A percentile compares a stretch with the other conserved stretches of the same genome.
phyloP scores from a whole-genome alignment of 2,888 invertebrate species.

The Melolontha melolontha region DNA sequence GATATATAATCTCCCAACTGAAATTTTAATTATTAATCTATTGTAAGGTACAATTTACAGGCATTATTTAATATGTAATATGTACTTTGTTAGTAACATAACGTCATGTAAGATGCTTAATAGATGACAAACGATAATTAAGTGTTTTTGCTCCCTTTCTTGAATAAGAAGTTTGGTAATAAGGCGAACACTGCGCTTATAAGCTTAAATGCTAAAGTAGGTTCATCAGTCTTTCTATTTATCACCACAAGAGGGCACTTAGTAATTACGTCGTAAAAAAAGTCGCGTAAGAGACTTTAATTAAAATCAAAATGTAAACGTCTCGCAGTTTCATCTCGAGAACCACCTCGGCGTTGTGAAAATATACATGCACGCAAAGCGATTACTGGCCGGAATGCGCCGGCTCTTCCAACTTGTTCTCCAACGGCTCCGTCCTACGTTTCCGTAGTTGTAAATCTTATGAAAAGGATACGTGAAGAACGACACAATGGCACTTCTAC shows the following conservation, averaged over 20 bases:
- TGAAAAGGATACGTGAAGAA: slow-evolving; percentile 14
- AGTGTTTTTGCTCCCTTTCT: too few species aligned
- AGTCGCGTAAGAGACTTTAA: slow-evolving; percentile 19
- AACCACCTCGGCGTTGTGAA: slow-evolving; percentile 1
- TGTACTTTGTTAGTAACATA: too few species aligned
- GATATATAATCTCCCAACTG: too few species aligned
- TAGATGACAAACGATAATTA: too few species aligned
- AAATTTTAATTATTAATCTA: not conserved
- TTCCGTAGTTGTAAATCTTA: slow-evolving; percentile 6
- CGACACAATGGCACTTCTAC: slow-evolving; percentile 16
- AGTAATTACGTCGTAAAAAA: slow-evolving; percentile 28
- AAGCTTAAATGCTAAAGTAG: not conserved
- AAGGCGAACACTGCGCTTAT: too few species aligned
- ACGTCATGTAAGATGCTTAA: too few species aligned
- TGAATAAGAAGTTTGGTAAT: too few species aligned
- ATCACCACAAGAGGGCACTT: slow-evolving; percentile 25
- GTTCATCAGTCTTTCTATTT: slow-evolving; percentile 1
- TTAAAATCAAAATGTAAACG: slow-evolving; percentile 28
- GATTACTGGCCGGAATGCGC: not conserved
- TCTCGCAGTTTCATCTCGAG: slow-evolving; percentile 15
- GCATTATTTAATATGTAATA: too few species aligned
- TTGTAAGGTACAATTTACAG: too few species aligned
- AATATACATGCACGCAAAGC: slow-evolving; percentile 7
- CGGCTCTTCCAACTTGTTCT: not conserved
- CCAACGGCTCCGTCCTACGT: not conserved